Percentiles rank a stretch among this genome's conserved stretches.
These are phyloP conservation scores for Sycobia sp. DNA, from an alignment of 1,140 invertebrate genomes.

Conservation along the genomic window DNA sequence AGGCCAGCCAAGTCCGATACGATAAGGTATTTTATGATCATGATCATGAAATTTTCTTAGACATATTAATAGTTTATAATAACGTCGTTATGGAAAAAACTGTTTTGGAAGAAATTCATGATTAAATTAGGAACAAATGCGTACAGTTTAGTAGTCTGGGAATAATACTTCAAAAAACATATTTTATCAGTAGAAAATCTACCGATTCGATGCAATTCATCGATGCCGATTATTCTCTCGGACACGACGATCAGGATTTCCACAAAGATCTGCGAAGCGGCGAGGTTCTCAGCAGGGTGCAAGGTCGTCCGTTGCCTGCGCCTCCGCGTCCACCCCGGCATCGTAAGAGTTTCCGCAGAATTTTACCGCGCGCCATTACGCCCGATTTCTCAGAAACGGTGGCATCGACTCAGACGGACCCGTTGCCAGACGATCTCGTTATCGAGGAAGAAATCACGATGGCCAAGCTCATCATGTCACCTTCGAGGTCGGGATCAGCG, in stretches of 20 bases:
- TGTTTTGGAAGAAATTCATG: too few relatives aligned
- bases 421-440: constrained; percentile 76
- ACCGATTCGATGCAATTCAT: constrained; percentile 66
- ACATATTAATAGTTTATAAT: too few relatives aligned
- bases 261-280: constrained; percentile 71
- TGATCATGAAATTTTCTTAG: too few relatives aligned
- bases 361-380: constrained; percentile 4
- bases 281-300: constrained; percentile 77
- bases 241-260: constrained; percentile 56
- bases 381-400: constrained; percentile 64
- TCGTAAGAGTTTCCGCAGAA: neutral
- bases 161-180: too few relatives aligned
- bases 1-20: constrained; percentile 53
- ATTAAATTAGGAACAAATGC: too few relatives aligned
- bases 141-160: too few relatives aligned
- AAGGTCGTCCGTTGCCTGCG: constrained; percentile 78
- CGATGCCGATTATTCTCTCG: constrained; percentile 61
- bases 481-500: constrained; percentile 50
- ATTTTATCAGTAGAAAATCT: too few relatives aligned
- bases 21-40: constrained; percentile 19
- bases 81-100: too few relatives aligned
- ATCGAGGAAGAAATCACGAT: constrained; percentile 66
- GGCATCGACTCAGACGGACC: constrained; percentile 81
- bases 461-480: constrained; percentile 52
- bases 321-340: constrained; percentile 73